Evolutionary conservation across 2,888 invertebrate genomes (phyloP).

Genomic region (Amaurobius ferox): DNA sequence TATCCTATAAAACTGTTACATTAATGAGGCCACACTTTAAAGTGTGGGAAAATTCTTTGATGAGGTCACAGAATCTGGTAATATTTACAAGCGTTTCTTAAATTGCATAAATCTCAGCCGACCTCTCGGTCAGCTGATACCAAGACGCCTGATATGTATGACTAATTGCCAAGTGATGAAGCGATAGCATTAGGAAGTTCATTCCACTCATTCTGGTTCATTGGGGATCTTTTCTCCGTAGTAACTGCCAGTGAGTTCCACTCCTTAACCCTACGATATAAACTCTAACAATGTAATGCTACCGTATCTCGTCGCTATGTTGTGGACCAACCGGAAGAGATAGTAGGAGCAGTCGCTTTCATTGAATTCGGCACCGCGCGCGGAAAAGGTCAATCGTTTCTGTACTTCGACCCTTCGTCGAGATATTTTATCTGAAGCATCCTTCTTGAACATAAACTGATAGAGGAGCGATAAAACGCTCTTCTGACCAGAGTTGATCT

Average conservation of each 20-base stretch:
- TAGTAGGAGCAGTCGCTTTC: neutral
- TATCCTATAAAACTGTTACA: no score
- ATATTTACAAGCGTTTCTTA: neutral
- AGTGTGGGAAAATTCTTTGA: neutral
- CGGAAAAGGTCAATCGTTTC: conserved; percentile 56
- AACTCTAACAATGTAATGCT: neutral
- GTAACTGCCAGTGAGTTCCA: no score
- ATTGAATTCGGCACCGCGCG: neutral
- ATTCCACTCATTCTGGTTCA: no score
- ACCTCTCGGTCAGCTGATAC: neutral
- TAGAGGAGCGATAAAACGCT: conserved; percentile 58
- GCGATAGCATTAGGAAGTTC: neutral
- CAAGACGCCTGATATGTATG: neutral
- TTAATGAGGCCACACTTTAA: no score
- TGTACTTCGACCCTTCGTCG: conserved; percentile 52
- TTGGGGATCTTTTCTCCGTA: no score
- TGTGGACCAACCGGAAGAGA: neutral
- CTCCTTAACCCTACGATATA: neutral
- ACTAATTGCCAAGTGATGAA: neutral
- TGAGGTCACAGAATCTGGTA: neutral
- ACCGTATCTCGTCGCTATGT: neutral
- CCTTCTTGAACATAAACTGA: conserved; percentile 62
- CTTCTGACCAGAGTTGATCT: conserved; percentile 67
- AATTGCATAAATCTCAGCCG: neutral
- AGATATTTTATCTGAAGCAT: conserved; percentile 65